These are phyloP conservation scores for Psococerastis gibbosa DNA, from an alignment of 2,888 invertebrate species.

Conservation along the genomic window DNA sequence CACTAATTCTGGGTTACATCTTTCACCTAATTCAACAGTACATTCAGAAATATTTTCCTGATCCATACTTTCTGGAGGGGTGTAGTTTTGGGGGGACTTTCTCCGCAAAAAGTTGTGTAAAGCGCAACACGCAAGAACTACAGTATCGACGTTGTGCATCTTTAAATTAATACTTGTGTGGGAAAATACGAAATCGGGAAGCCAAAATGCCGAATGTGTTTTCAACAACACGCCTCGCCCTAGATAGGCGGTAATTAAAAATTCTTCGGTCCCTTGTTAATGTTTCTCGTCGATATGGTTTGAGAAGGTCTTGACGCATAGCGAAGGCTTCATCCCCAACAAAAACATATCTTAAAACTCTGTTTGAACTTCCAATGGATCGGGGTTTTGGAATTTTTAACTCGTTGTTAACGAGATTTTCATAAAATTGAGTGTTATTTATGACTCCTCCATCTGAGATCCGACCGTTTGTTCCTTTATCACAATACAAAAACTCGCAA, in stretches of 20 bases:
- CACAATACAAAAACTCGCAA: slow-evolving; percentile 16
- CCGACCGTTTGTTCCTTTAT: slow-evolving; percentile 16
- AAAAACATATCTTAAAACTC: slow-evolving; percentile 15
- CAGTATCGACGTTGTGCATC: not conserved
- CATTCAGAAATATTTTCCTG: not conserved
- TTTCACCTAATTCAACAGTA: too few species aligned
- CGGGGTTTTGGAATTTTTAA: slow-evolving; percentile 15
- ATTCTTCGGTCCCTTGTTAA: not conserved
- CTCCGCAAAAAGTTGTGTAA: not conserved
- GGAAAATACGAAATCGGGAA: not conserved
- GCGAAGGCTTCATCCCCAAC: slow-evolving; percentile 12
- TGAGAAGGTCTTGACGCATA: not conserved
- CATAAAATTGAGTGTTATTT: slow-evolving; percentile 14
- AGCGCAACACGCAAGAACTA: not conserved
- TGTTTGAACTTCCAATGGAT: slow-evolving; percentile 14
- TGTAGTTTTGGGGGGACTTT: not conserved
- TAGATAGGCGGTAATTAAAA: not conserved
- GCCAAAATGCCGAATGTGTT: not conserved
- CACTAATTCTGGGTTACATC: not conserved
- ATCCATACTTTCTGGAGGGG: not conserved
- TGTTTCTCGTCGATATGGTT: not conserved
- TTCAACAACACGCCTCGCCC: not conserved
- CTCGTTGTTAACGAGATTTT: slow-evolving; percentile 14
- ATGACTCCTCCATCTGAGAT: slow-evolving; percentile 17
- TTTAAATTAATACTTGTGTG: not conserved